These are phyloP conservation scores for Empidonax alnorum DNA, from an alignment of 2,113 vertebrate species.

Conservation along the genomic window DNA sequence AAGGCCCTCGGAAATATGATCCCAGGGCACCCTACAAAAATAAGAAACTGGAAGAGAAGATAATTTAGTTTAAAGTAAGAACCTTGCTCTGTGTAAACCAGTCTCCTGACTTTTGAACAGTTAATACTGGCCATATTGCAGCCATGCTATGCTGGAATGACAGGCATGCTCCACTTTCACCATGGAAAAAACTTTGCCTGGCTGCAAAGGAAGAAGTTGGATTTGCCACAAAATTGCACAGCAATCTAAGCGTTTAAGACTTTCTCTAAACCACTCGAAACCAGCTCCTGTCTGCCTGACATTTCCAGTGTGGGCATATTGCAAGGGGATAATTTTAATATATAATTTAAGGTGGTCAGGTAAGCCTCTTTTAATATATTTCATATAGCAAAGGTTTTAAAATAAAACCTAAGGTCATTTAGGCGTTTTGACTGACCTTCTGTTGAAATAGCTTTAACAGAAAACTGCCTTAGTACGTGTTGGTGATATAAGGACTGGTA, in stretches of 20 bases:
- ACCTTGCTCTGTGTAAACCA: background rate
- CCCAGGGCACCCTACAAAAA: background rate
- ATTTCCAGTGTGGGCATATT: conserved; percentile 8
- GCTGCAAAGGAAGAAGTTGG: conserved; percentile 29
- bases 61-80: background rate
- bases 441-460: background rate
- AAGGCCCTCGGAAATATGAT: background rate
- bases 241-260: conserved; percentile 30
- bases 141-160: background rate
- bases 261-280: conserved; percentile 30
- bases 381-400: background rate
- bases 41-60: background rate
- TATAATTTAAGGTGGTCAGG: background rate
- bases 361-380: conserved; percentile 6
- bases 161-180: conserved; percentile 1
- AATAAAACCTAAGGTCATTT: background rate
- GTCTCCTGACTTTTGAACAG: background rate
- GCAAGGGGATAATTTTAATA: conserved; percentile 40
- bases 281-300: conserved; percentile 15
- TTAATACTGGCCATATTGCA: background rate
- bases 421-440: background rate
- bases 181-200: background rate
- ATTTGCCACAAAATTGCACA: conserved; percentile 48
- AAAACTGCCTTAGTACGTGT: background rate
- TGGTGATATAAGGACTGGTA: background rate